These are phyloP conservation scores for Vimba vimba DNA, from an alignment of 2,113 vertebrate genomes.

Conservation along the genomic window DNA sequence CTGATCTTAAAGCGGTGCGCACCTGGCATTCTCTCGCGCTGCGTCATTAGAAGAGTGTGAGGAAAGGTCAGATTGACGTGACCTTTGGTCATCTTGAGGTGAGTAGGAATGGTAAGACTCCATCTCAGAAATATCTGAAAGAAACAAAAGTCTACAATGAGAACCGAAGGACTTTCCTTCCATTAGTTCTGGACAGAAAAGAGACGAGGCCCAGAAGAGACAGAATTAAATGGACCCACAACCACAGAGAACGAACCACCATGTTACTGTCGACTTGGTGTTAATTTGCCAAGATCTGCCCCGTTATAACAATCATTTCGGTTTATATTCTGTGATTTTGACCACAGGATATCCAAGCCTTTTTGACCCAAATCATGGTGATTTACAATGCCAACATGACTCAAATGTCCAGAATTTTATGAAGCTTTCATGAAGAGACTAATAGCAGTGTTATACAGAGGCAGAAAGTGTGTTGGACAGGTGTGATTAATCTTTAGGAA, in stretches of 20 bases:
- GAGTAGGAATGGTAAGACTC: slow-evolving; percentile 92
- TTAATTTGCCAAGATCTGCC: slow-evolving; percentile 59
- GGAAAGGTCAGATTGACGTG: slow-evolving; percentile 86
- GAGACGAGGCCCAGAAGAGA: slow-evolving; percentile 42
- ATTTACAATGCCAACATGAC: neutral
- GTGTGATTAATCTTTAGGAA: slow-evolving; percentile 37
- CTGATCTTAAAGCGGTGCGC: slow-evolving; percentile 17
- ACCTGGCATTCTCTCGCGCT: slow-evolving; percentile 84
- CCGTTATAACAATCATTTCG: slow-evolving; percentile 49
- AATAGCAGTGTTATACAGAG: slow-evolving; percentile 55
- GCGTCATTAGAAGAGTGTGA: slow-evolving; percentile 90
- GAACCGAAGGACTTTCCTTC: neutral
- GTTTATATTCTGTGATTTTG: slow-evolving; percentile 20
- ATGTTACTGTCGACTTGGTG: slow-evolving; percentile 51
- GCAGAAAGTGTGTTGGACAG: slow-evolving; percentile 50
- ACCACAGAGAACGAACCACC: slow-evolving; percentile 48
- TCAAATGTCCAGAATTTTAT: slow-evolving; percentile 14
- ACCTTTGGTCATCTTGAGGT: slow-evolving; percentile 83
- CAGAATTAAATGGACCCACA: slow-evolving; percentile 49
- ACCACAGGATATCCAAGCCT: slow-evolving; percentile 12
- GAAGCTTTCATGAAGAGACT: slow-evolving; percentile 21
- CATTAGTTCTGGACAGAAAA: neutral
- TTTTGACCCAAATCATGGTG: neutral
- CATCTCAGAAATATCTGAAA: slow-evolving; percentile 90
- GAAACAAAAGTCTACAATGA: slow-evolving; percentile 48